Evolutionary conservation across 2,797 vertebrate genomes (phyloP).

Genomic region (Antrozous pallidus): DNA sequence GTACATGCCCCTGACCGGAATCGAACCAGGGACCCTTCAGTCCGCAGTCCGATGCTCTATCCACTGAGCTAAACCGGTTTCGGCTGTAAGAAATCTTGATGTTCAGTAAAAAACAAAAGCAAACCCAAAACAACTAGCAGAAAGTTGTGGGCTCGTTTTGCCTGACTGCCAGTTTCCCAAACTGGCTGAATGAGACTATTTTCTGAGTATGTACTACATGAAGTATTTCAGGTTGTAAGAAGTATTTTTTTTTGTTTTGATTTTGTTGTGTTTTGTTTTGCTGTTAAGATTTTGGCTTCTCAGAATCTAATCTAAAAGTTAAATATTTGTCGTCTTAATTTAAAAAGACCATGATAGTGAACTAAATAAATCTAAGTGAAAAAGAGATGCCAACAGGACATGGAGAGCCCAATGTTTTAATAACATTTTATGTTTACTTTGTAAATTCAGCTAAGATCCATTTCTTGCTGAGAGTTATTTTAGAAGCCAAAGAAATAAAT

Average conservation of each 20-base stretch:
- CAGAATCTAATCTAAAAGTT: not conserved
- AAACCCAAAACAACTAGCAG: not conserved
- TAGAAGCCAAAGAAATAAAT: constrained; percentile 68
- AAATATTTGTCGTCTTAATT: constrained; percentile 18
- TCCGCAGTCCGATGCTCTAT: too few relatives aligned
- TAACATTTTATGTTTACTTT: constrained; percentile 13
- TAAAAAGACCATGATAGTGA: not conserved
- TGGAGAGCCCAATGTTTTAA: not conserved
- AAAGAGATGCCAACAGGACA: not conserved
- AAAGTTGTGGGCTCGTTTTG: not conserved
- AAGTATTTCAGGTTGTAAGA: not conserved
- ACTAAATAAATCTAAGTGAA: not conserved
- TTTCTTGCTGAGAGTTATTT: constrained; percentile 49
- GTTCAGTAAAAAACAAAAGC: not conserved
- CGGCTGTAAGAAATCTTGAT: not conserved
- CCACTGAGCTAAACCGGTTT: too few relatives aligned
- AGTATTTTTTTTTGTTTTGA: not conserved
- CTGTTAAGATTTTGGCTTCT: not conserved
- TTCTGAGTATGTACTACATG: not conserved
- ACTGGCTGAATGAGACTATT: not conserved
- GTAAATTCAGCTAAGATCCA: not conserved
- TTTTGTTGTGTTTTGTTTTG: not conserved
- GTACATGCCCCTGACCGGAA: too few relatives aligned
- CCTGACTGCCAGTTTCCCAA: not conserved
- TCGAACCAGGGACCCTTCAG: too few relatives aligned